These are phyloP conservation scores for Tethya wilhelma DNA, from an alignment of 37 sponge, comb jelly and placozoan genomes.

Conservation along the genomic window DNA sequence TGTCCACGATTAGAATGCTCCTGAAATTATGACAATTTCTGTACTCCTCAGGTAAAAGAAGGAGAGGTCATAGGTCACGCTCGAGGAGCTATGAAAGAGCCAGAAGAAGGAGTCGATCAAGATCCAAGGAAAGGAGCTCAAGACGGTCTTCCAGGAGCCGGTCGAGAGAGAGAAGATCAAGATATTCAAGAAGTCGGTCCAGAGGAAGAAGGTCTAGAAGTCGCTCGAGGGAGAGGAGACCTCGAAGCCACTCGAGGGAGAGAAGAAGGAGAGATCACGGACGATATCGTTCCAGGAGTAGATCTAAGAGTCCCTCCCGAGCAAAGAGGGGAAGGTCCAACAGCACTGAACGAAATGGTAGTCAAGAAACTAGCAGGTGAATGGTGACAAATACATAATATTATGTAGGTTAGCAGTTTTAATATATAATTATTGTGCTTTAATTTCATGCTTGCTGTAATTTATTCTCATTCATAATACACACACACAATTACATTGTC, in stretches of 20 bases:
- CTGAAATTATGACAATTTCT: too few relatives aligned
- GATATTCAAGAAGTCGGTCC: constrained; percentile 18
- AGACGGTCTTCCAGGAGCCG: constrained; percentile 4
- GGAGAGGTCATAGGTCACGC: not conserved
- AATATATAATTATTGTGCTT: not conserved
- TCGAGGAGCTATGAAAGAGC: not conserved
- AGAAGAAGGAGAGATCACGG: not conserved
- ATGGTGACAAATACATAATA: too few relatives aligned
- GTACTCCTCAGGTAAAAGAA: too few relatives aligned
- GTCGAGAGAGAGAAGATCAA: not conserved
- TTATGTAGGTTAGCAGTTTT: too few relatives aligned
- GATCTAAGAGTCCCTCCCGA: not conserved
- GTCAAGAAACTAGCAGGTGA: not conserved
- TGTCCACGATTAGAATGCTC: too few relatives aligned
- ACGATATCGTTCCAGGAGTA: not conserved
- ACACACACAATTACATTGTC: too few relatives aligned
- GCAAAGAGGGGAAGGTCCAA: not conserved
- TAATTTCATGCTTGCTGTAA: not conserved
- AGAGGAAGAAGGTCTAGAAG: constrained; percentile 7
- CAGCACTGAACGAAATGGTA: not conserved
- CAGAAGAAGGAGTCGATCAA: not conserved
- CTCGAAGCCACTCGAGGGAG: constrained; percentile 4
- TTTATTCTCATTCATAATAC: not conserved
- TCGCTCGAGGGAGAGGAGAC: constrained; percentile 2
- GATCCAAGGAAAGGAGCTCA: not conserved